phyloP scores from a whole-genome alignment of 2,888 invertebrate species.

The Furcula furcula region DNA sequence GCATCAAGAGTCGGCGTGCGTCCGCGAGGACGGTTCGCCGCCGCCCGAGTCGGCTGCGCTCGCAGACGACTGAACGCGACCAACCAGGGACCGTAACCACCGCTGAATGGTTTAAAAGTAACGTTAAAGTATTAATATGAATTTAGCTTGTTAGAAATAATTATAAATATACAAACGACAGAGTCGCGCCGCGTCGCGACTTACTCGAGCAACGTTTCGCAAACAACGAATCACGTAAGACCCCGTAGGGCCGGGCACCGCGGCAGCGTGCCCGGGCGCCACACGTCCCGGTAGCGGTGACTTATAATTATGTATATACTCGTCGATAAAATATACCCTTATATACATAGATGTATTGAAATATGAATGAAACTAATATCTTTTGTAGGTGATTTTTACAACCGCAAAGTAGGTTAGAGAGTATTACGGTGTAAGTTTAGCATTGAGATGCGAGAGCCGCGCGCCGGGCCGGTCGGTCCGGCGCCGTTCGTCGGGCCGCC shows the following conservation, averaged over 20 bases:
- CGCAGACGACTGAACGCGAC: slow-evolving; percentile 44
- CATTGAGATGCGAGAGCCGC: slow-evolving; percentile 69
- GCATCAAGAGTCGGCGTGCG: slow-evolving; percentile 96
- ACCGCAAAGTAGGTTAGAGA: slow-evolving; percentile 79
- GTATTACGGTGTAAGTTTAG: slow-evolving; percentile 70
- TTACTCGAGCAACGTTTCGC: slow-evolving; percentile 79
- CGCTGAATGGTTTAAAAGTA: slow-evolving; percentile 62
- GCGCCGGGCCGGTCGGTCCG: slow-evolving; percentile 52
- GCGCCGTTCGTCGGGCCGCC: slow-evolving; percentile 48
- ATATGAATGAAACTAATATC: slow-evolving; percentile 82
- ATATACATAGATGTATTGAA: slow-evolving; percentile 78
- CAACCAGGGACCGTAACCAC: slow-evolving; percentile 73
- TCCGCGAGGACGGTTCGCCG: slow-evolving; percentile 83
- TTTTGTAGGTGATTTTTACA: slow-evolving; percentile 83
- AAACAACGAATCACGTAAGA: slow-evolving; percentile 80
- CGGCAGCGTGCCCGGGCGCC: slow-evolving; percentile 66
- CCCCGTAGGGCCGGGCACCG: slow-evolving; percentile 69
- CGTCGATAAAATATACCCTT: slow-evolving; percentile 78
- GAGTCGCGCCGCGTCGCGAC: slow-evolving; percentile 53
- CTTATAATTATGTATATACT: slow-evolving; percentile 70
- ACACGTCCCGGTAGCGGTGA: slow-evolving; percentile 70
- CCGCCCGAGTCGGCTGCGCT: slow-evolving; percentile 41
- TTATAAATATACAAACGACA: slow-evolving; percentile 69
- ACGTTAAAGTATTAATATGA: slow-evolving; percentile 79
- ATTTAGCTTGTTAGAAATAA: slow-evolving; percentile 76